A percentile compares a stretch with the other conserved stretches of the same genome.
Evolutionary conservation across 2,113 vertebrate species (phyloP).

Genomic region (Chloroceryle aenea): DNA sequence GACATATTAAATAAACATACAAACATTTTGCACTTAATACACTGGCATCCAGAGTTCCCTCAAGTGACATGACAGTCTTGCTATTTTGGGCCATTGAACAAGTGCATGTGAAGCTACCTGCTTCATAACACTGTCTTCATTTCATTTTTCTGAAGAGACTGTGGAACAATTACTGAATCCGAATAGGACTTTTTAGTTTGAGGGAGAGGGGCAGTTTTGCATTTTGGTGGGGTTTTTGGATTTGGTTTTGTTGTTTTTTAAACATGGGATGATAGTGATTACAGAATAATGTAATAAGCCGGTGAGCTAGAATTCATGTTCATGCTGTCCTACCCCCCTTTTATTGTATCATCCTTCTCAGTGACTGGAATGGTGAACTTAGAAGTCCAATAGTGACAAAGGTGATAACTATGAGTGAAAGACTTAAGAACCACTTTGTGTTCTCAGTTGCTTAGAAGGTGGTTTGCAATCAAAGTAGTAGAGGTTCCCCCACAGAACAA

Average conservation of each 20-base stretch:
- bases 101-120: neutral
- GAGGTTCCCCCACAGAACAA: neutral
- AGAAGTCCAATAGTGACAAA: neutral
- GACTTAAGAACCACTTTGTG: neutral
- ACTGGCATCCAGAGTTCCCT: neutral
- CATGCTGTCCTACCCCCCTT: neutral
- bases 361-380: neutral
- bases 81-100: neutral
- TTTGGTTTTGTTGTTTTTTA: neutral
- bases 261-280: neutral
- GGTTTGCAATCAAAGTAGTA: neutral
- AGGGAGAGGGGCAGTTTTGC: accelerated
- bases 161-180: neutral
- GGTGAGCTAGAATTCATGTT: neutral
- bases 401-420: neutral
- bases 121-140: neutral
- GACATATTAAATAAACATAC: neutral
- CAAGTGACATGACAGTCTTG: neutral
- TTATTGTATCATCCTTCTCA: neutral
- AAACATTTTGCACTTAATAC: neutral
- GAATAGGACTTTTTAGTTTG: neutral
- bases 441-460: neutral
- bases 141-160: neutral
- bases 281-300: neutral
- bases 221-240: neutral